Evolutionary conservation across 2,888 invertebrate genomes (phyloP).

Genomic region (Orthosia gothica): DNA sequence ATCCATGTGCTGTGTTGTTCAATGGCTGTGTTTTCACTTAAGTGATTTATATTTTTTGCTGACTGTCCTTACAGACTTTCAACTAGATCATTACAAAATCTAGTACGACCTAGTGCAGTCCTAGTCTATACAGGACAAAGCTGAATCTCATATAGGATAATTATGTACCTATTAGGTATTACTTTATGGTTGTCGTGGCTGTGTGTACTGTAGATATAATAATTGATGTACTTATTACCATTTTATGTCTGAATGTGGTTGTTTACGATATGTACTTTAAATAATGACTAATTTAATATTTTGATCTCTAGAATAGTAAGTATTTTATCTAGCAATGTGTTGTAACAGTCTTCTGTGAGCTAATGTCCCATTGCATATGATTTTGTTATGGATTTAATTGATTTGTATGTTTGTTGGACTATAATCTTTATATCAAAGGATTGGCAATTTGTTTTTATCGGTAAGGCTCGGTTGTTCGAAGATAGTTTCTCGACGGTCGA

Average conservation of each 20-base stretch:
- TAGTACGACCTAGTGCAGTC: background rate
- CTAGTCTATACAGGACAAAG: background rate
- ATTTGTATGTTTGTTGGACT: background rate
- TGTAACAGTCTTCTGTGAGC: conserved; percentile 17
- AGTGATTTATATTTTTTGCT: conserved; percentile 27
- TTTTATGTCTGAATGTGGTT: conserved; percentile 51
- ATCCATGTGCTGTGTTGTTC: conserved; percentile 46
- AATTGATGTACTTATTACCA: conserved; percentile 37
- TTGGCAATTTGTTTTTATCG: background rate
- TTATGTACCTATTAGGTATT: conserved; percentile 37
- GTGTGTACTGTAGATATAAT: conserved; percentile 56
- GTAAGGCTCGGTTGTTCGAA: background rate
- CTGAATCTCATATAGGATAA: conserved; percentile 13
- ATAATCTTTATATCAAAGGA: background rate
- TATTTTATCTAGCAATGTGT: conserved; percentile 35
- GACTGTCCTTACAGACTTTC: background rate
- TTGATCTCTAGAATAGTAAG: conserved; percentile 62
- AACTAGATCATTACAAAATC: background rate
- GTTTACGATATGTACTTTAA: conserved; percentile 49
- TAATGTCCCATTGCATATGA: conserved; percentile 39
- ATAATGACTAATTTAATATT: conserved; percentile 57
- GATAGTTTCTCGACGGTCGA: background rate
- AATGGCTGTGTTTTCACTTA: conserved; percentile 61
- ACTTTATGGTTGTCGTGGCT: conserved; percentile 61
- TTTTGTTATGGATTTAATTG: background rate